Base-by-base conservation (phyloP, 2,888 invertebrate species). In the Sarcophaga carnaria region DNA sequence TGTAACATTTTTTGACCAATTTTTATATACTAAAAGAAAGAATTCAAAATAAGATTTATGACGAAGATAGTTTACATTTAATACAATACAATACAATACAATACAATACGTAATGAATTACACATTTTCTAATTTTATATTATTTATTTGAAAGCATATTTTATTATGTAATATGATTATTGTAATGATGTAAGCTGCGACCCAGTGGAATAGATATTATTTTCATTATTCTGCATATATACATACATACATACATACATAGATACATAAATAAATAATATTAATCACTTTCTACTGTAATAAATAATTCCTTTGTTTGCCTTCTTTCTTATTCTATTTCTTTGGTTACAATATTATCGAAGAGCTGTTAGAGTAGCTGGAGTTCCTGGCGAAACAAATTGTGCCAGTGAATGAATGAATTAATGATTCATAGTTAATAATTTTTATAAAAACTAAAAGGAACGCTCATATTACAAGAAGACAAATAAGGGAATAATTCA, bases 371-470 rank as follows among this genome's bases (percentile, higher is more conserved):
- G 8, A 37, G 37, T 37, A 37, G 37, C 10, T 10, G 8, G 10
- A 37, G 37, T 37, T 37, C 6, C 37, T 5, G 10, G 37, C 8
- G 37, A 37, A 37, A 37, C 37, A 37, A 37, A 37, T 37, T 37
- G 37, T 37, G 37, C 8, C 37, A 37, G 8, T 37, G 37, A 17
- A 54, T 54, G 54, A 17, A 54, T 54, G 17, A 54, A 54, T 54
- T 14, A 69, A 69, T 69, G 47, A 69, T 20, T 69, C 47, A 69
- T 69, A 69, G 11, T 47, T 47, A 47, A 69, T 37, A 37, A 37
- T 10, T 22, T 49, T 49, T 20, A 1, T 54, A 20, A 45, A 47
- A 69, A 47, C 22, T 14, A 2, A 37, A 37, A 37, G 37, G 37
- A 37, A 37, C 8, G 12, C 22, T 69, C 69, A 47, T n/a, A 49